Evolutionary conservation across 1,140 invertebrate species (phyloP), one percentile per base, ranked within the genome.

Genomic region (Drosophila littoralis): DNA sequence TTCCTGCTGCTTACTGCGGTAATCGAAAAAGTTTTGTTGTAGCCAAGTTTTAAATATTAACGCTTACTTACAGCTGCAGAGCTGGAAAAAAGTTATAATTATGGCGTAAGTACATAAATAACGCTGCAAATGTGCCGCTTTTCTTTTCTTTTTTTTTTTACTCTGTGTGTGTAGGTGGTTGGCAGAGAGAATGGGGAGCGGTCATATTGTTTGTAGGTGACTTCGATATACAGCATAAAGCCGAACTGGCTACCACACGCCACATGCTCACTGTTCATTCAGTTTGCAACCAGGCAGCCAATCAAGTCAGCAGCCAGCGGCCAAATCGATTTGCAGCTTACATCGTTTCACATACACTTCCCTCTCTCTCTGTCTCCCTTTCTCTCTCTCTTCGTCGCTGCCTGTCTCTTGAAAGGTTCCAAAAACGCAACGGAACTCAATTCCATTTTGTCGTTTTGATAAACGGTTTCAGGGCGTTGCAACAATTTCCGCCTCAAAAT

Each of bases 401-500:
- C 2, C 46, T 48, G 40, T 45, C 17, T 48, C 38, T 70, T 42
- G 32, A 74, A 69, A 40, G 36, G 74, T 46, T 66, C 32, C 48
- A 60, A 72, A 68, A 61, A 60, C 76, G 60, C 69, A 77, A 78
- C 77, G 85, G 85, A 89, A 89, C 84, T 89, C 84, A 84, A 89
- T 89, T 89, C 85, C 85, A 90, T 90, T 88, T 90, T 90, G 85
- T 90, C 85, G 81, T 90, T 90, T 88, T 90, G 85, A 90, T 90
- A 90, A 90, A 90, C 85, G 85, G 90, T 90, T 90, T 74, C 86
- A 77, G 81, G 85, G 85, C 85, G 85, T 90, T 90, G 85, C 85
- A 90, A 90, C 85, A 90, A 90, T 90, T 90, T 90, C 85, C 85
- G 85, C 86, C 81, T 82, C 54, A 85, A 90, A 90, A 81, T 79